Base-by-base conservation (phyloP, 1,140 invertebrate genomes). In the Eulimnadia texana region DNA sequence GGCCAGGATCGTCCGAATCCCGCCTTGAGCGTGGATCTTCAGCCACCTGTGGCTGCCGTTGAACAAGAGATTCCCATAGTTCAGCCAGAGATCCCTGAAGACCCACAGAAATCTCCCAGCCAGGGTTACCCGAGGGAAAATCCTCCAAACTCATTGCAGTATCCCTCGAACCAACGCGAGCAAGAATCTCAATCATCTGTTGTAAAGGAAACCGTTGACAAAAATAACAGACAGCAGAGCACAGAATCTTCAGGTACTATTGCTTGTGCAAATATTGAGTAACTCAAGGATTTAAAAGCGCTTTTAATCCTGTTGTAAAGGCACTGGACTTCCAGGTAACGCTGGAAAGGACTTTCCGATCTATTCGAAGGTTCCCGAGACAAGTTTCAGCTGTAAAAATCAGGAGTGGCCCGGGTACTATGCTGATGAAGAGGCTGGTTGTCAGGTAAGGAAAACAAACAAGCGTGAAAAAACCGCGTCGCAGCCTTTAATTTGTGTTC, bases 261-360 rank as follows among this genome's bases (percentile, higher is more conserved):
- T n/a, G n/a, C n/a, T n/a, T n/a, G n/a, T n/a, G n/a, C n/a, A n/a
- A n/a, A n/a, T n/a, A n/a, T n/a, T n/a, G n/a, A n/a, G n/a, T n/a
- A n/a, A n/a, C n/a, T n/a, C n/a, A n/a, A n/a, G n/a, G n/a, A n/a
- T n/a, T n/a, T n/a, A n/a, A n/a, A n/a, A n/a, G n/a, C n/a, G n/a
- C n/a, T n/a, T n/a, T n/a, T n/a, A n/a, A n/a, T n/a, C n/a, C n/a
- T n/a, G n/a, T n/a, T n/a, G n/a, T 42, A 42, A 6, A 16, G 33
- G 33, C 6, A 16, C 6, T 42, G 33, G 16, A 42, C 78, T 79
- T 61, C 78, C 78, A 6, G 79, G 78, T 19, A 66, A 71, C 13
- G 69, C 77, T 6, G 76, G 77, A 3, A 72, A 71, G 58, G 78
- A 80, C 65, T 79, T 78, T 68, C 78, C 78, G 6, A 72, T 76